A percentile compares a stretch with the other conserved stretches of the same genome.
These are phyloP conservation scores for Cololabis saira DNA, from an alignment of 2,113 vertebrate species.

Conservation along the genomic window DNA sequence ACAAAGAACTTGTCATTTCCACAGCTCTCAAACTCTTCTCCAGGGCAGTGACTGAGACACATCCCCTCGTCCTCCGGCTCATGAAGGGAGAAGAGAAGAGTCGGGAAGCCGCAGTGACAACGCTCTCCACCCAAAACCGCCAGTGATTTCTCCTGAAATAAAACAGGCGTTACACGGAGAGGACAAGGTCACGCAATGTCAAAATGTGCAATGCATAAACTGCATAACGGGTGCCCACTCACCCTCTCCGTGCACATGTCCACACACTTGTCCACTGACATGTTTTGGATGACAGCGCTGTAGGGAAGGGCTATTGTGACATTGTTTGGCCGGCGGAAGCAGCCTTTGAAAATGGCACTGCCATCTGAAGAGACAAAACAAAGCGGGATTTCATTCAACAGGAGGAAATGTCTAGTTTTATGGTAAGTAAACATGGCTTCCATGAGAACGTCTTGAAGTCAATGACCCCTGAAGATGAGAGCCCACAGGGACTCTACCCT, in stretches of 20 bases:
- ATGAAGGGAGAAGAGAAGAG: conserved; percentile 90
- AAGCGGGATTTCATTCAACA: conserved; percentile 21
- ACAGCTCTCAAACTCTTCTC: conserved; percentile 93
- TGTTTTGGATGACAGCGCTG: conserved; percentile 87
- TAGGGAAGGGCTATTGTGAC: conserved; percentile 89
- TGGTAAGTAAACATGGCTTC: conserved; percentile 28
- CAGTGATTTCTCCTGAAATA: conserved; percentile 89
- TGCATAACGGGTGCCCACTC: conserved; percentile 30
- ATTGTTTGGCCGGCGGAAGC: conserved; percentile 90
- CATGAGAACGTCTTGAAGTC: conserved; percentile 35
- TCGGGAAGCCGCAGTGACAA: conserved; percentile 94
- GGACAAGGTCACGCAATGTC: background rate
- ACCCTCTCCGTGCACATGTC: conserved; percentile 96
- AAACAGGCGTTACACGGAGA: conserved; percentile 13
- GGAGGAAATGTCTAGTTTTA: conserved; percentile 1
- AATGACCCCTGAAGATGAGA: conserved; percentile 46
- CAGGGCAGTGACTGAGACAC: conserved; percentile 88
- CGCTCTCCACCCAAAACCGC: conserved; percentile 86
- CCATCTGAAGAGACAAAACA: conserved; percentile 84
- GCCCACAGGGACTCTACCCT: conserved; percentile 24
- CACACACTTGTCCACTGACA: conserved; percentile 95
- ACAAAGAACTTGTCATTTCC: conserved; percentile 90
- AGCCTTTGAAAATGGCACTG: conserved; percentile 94
- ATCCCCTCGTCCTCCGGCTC: conserved; percentile 91
- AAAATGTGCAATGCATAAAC: background rate